Conservation (phyloP, 2,888 invertebrate species). For the Dicycla oo region DNA sequence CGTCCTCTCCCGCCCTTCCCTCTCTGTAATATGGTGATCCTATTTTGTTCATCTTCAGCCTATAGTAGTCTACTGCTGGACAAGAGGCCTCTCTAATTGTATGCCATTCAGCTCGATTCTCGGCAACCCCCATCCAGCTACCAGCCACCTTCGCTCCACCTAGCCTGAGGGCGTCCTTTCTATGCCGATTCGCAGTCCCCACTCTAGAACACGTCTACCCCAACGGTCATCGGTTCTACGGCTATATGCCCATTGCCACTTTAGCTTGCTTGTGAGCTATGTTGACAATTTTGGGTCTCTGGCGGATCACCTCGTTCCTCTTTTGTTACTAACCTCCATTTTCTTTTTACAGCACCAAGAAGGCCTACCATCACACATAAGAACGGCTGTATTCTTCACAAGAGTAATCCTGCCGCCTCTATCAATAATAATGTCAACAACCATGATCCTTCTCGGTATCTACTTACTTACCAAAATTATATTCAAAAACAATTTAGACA, state of each 20-base stretch:
- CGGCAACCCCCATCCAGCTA: not conserved
- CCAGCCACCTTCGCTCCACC: not conserved
- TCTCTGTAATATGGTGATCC: not conserved
- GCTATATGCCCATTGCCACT: not conserved
- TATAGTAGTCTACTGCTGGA: not conserved
- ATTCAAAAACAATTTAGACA: conserved; percentile 72
- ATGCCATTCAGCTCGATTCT: not conserved
- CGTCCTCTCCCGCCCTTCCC: not conserved
- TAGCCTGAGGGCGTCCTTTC: not conserved
- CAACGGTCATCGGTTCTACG: not conserved
- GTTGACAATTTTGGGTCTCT: no score
- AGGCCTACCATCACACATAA: conserved; percentile 88
- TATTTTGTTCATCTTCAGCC: not conserved
- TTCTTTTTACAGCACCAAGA: conserved; percentile 89
- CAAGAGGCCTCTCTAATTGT: not conserved
- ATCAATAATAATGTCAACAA: conserved; percentile 76
- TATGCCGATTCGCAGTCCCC: not conserved
- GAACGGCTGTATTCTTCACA: conserved; percentile 85
- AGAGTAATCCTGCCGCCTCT: conserved; percentile 88
- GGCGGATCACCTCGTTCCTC: no score
- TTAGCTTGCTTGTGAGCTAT: no score
- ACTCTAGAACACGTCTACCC: not conserved
- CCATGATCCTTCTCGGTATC: conserved; percentile 74
- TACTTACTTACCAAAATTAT: conserved; percentile 79
- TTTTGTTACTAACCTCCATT: conserved; percentile 15